phyloP scores from a whole-genome alignment of 2,113 vertebrate genomes.

The Cephalopholis sonnerati region DNA sequence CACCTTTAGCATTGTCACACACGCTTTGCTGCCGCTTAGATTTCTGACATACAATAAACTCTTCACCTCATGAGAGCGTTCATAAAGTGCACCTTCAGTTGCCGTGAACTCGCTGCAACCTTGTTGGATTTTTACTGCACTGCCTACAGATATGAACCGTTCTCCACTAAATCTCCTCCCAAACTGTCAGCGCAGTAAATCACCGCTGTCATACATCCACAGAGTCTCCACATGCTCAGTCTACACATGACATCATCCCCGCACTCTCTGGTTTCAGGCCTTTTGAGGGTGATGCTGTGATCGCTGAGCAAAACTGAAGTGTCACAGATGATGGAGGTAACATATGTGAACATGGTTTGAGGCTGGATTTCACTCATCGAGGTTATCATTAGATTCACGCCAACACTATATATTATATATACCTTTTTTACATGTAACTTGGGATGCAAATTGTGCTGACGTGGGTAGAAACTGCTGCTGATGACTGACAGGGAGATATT shows the following conservation, averaged over 20 bases:
- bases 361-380: background rate
- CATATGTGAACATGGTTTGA: slow-evolving; percentile 21
- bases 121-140: slow-evolving; percentile 27
- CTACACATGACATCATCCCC: slow-evolving; percentile 45
- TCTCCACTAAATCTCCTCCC: slow-evolving; percentile 13
- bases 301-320: slow-evolving; percentile 15
- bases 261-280: slow-evolving; percentile 46
- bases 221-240: slow-evolving; percentile 13
- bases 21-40: background rate
- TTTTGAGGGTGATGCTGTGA: slow-evolving; percentile 35
- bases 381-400: slow-evolving; percentile 4
- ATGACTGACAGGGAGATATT: background rate
- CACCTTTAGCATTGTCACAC: background rate
- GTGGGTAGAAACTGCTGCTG: background rate
- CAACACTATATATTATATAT: background rate
- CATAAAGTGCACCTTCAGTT: slow-evolving; percentile 25
- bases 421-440: background rate
- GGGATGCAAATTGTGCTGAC: background rate
- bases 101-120: slow-evolving; percentile 19
- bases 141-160: slow-evolving; percentile 23
- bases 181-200: slow-evolving; percentile 48
- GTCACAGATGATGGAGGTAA: slow-evolving; percentile 31
- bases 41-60: slow-evolving; percentile 15
- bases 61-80: slow-evolving; percentile 1
- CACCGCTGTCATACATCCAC: slow-evolving; percentile 26